These are phyloP conservation scores for Rhopalosiphum nymphaeae DNA, from an alignment of 2,888 invertebrate genomes.

Conservation along the genomic window DNA sequence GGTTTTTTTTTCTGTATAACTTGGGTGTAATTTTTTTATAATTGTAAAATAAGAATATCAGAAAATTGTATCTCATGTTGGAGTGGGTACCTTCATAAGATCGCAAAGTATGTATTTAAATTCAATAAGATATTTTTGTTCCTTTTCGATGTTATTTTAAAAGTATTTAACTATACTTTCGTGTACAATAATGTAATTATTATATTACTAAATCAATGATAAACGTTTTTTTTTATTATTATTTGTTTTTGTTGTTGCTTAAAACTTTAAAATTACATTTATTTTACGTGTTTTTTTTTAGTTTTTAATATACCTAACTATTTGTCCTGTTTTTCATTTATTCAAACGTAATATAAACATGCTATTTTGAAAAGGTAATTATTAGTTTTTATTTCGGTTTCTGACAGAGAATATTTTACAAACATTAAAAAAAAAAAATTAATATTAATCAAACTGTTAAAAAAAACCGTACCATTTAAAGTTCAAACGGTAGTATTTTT, in stretches of 20 bases:
- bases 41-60: background rate
- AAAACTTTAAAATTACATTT: background rate
- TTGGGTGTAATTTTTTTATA: background rate
- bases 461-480: background rate
- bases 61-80: background rate
- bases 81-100: background rate
- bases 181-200: background rate
- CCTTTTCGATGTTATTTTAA: background rate
- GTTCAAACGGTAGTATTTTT: background rate
- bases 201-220: background rate
- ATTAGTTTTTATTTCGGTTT: background rate
- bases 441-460: background rate
- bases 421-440: background rate
- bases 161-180: background rate
- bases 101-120: background rate
- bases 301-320: background rate
- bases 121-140: background rate
- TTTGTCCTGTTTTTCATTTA: background rate
- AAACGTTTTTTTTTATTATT: background rate
- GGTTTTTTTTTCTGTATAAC: background rate
- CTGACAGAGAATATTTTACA: conserved; percentile 3
- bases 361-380: conserved; percentile 20
- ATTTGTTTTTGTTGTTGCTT: background rate
- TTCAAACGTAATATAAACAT: conserved; percentile 16
- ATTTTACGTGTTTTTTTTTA: background rate